phyloP scores from a whole-genome alignment of 2,113 vertebrate species.

The Equus przewalskii region DNA sequence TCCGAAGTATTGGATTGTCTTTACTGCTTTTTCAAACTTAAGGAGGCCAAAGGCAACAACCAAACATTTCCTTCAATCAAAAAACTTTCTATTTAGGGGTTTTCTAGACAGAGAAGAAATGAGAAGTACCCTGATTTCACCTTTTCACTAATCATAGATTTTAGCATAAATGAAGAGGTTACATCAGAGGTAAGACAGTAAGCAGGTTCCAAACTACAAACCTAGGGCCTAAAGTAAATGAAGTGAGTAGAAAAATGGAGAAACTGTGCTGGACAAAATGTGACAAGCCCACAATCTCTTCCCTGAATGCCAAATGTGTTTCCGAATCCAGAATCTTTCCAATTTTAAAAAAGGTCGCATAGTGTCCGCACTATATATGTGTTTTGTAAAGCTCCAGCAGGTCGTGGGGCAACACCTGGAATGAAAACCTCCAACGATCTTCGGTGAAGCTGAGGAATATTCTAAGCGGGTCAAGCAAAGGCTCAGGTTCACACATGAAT shows the following conservation, averaged over 20 bases:
- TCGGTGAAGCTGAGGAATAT: neutral
- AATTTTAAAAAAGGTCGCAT: neutral
- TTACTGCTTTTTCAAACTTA: slow-evolving; percentile 53
- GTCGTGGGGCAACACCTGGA: neutral
- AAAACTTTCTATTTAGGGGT: neutral
- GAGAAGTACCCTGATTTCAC: neutral
- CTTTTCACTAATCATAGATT: neutral
- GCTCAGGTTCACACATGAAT: neutral
- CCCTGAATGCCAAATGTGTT: neutral
- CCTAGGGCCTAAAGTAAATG: neutral
- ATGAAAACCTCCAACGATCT: neutral
- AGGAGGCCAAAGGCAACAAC: neutral
- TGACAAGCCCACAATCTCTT: neutral
- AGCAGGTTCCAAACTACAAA: neutral
- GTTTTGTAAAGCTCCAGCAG: neutral
- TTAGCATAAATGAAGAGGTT: neutral
- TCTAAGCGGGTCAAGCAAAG: neutral
- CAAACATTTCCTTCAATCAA: neutral
- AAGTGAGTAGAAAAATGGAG: neutral
- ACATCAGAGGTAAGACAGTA: neutral
- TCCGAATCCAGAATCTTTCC: slow-evolving; percentile 23
- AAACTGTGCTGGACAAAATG: neutral
- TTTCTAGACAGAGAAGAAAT: neutral
- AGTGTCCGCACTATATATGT: neutral
- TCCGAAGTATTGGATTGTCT: slow-evolving; percentile 25